Evolutionary conservation across 2,888 invertebrate genomes (phyloP).

Genomic region (Trissonchulus latispiculum): DNA sequence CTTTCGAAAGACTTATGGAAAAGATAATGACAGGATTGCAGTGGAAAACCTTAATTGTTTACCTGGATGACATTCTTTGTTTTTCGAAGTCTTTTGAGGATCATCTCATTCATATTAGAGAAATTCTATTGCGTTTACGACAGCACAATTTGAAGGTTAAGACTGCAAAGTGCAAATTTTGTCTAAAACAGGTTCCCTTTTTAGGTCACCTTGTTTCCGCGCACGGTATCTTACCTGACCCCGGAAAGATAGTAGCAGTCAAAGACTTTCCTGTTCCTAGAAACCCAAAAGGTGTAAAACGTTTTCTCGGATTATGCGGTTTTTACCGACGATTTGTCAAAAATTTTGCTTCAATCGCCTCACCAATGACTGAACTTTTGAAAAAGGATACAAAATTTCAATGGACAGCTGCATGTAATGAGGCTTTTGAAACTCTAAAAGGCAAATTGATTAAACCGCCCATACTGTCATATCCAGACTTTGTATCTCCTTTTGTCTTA

Average conservation of each 20-base stretch:
- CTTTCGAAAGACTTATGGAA: slow-evolving; percentile 32
- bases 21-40: slow-evolving; percentile 25
- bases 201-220: background rate
- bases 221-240: background rate
- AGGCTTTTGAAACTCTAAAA: background rate
- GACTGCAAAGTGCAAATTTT: background rate
- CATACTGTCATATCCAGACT: background rate
- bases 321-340: background rate
- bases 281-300: background rate
- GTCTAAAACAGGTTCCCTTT: background rate
- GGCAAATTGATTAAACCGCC: background rate
- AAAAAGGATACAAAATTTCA: background rate
- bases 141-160: background rate
- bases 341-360: background rate
- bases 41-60: slow-evolving; percentile 21
- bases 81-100: slow-evolving; percentile 24
- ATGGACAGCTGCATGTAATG: background rate
- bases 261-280: background rate
- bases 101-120: slow-evolving; percentile 23
- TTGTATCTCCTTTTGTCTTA: background rate
- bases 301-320: background rate
- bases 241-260: background rate
- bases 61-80: background rate
- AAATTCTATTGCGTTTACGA: background rate
- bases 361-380: background rate